These are phyloP conservation scores for Lasioglossum malachurum DNA, from an alignment of 2,888 invertebrate genomes.

Conservation along the genomic window DNA sequence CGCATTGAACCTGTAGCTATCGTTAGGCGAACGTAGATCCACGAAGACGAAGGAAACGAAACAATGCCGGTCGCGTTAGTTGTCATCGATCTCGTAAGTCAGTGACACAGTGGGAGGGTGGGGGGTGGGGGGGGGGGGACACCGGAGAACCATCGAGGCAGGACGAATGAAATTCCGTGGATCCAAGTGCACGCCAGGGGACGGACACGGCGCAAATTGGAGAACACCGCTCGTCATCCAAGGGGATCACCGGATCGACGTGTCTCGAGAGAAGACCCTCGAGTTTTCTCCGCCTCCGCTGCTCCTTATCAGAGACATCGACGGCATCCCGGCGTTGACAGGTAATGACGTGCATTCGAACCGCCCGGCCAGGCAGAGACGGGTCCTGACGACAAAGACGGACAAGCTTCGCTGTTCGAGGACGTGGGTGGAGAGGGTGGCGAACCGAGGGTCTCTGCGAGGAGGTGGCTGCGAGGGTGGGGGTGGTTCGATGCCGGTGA, in stretches of 20 bases:
- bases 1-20: background rate
- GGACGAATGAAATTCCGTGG: background rate
- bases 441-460: background rate
- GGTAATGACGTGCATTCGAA: conserved; percentile 66
- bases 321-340: conserved; percentile 56
- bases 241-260: conserved; percentile 36
- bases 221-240: conserved; percentile 27
- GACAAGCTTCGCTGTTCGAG: conserved; percentile 34
- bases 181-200: background rate
- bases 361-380: conserved; percentile 19
- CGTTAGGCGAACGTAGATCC: background rate
- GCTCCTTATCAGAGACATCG: conserved; percentile 57
- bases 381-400: conserved; percentile 54
- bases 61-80: background rate
- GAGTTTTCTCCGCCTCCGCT: conserved; percentile 40
- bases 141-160: background rate
- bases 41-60: background rate
- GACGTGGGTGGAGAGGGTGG: background rate
- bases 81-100: background rate
- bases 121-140: too few species aligned
- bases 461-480: background rate
- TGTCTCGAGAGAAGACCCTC: conserved; percentile 44
- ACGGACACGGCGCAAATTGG: conserved; percentile 43
- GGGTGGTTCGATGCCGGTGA: background rate
- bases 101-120: too few species aligned